These are phyloP conservation scores for Erebia epiphron DNA, from an alignment of 2,888 invertebrate genomes.

Conservation along the genomic window DNA sequence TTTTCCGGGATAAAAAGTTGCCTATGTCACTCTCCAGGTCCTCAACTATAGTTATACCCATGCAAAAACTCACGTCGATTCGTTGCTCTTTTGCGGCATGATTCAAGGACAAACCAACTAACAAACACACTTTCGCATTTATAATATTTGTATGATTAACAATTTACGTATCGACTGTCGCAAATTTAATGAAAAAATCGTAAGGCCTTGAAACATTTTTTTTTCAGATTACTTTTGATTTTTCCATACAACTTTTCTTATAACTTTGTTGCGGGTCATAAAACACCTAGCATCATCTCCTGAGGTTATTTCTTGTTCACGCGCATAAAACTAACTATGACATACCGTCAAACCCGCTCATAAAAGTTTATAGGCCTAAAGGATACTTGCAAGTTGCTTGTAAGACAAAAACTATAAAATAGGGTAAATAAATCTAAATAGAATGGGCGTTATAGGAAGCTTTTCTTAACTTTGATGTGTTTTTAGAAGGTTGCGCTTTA, in stretches of 20 bases:
- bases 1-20: no score
- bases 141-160: no score
- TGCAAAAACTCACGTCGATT: no score
- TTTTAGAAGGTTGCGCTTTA: no score
- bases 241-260: neutral
- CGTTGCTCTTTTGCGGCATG: no score
- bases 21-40: no score
- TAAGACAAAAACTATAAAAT: slow-evolving; percentile 22
- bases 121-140: no score
- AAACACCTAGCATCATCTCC: neutral
- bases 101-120: no score
- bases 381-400: slow-evolving; percentile 7
- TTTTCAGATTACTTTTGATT: neutral
- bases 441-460: neutral
- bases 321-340: slow-evolving; percentile 24
- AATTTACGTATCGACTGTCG: no score
- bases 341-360: slow-evolving; percentile 6
- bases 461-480: neutral
- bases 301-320: slow-evolving; percentile 21
- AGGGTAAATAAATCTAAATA: slow-evolving; percentile 7
- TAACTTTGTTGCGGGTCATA: slow-evolving; percentile 6
- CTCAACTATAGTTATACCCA: no score
- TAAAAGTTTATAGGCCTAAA: slow-evolving; percentile 23
- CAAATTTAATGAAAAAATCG: no score
- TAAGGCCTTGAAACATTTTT: no score